These are phyloP conservation scores for Thymallus thymallus DNA, from an alignment of 2,113 vertebrate species.

Conservation along the genomic window DNA sequence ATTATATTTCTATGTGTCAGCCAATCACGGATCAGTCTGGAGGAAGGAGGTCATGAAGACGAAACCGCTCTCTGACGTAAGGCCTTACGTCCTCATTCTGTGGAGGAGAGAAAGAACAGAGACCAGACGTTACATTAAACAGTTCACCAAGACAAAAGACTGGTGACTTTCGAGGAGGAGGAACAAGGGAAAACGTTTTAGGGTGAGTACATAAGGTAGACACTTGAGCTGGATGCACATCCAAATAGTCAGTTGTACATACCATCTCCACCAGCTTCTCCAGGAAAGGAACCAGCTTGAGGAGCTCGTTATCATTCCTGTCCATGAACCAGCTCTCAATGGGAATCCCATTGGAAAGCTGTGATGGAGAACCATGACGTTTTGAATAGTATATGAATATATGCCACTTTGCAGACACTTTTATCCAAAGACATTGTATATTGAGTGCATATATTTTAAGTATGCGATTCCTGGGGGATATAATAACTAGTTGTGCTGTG, in stretches of 20 bases:
- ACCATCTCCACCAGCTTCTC: conserved; percentile 99
- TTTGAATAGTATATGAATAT: neutral
- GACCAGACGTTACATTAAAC: neutral
- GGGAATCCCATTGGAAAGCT: conserved; percentile 99
- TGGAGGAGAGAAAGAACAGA: neutral
- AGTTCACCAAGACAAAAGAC: neutral
- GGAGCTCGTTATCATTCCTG: conserved; percentile 97
- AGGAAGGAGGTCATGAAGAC: conserved; percentile 96
- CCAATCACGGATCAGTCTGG: conserved; percentile 80
- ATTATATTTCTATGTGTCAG: conserved; percentile 64
- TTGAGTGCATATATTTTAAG: too few species aligned
- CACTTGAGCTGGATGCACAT: too few species aligned
- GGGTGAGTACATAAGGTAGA: too few species aligned
- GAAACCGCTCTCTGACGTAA: conserved; percentile 95
- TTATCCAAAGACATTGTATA: too few species aligned
- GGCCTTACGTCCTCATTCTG: conserved; percentile 98
- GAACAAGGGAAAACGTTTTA: too few species aligned
- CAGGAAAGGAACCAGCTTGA: conserved; percentile 98
- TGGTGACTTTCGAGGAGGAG: neutral
- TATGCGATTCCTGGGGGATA: too few species aligned
- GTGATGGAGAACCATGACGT: conserved; percentile 5
- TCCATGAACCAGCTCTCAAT: conserved; percentile 99
- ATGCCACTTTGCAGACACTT: neutral
- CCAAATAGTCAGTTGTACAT: conserved; percentile 33
- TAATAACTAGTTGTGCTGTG: too few species aligned